Evolutionary conservation across 2,113 vertebrate species (phyloP), one percentile per base, ranked within the genome.

Genomic region (Tragelaphus imberbis): DNA sequence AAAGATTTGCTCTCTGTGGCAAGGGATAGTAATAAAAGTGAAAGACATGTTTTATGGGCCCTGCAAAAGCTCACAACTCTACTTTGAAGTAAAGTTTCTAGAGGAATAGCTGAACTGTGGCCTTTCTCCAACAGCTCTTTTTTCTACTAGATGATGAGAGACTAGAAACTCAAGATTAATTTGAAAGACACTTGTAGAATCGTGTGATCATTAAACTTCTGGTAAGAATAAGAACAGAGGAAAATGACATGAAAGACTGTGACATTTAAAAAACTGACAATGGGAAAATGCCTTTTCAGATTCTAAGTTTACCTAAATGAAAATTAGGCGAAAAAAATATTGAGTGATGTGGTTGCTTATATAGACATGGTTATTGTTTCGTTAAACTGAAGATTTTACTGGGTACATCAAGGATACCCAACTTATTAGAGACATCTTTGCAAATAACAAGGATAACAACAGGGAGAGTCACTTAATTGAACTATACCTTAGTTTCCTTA

Each of bases 41-140:
- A 84, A 89, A 95, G 33, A 11, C 27, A 6, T 49, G 12, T 61
- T 63, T 86, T 19, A 19, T 33, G 14, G 44, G 33, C 28, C 7
- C 21, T 80, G 61, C 16, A 61, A 53, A 89, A 87, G n/a, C 25
- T 80, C 33, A 68, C 28, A 86, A 56, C 44, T 95, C 94, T 49
- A 92, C 47, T 77, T 88, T 56, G 28, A 89, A 96, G 49, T 85
- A 33, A 92, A 91, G 40, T 92, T 96, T 92, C 87, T 61, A 95
- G 55, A 95, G 10, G 75, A 95, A 68, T 17, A 68, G 63, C 27
- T 56, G 33, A 90, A 93, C 17, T 7, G 68, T 85, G n/a, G 27
- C 44, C 27, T 95, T 90, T 92, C 30, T 94, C 79, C 28, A 80
- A 51, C 2, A 96, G 5, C 10, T 77, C 12, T 44, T 90, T 90